Evolutionary conservation across 1,140 invertebrate species (phyloP), one percentile per base, ranked within the genome.

Genomic region (Mamestra configurata): DNA sequence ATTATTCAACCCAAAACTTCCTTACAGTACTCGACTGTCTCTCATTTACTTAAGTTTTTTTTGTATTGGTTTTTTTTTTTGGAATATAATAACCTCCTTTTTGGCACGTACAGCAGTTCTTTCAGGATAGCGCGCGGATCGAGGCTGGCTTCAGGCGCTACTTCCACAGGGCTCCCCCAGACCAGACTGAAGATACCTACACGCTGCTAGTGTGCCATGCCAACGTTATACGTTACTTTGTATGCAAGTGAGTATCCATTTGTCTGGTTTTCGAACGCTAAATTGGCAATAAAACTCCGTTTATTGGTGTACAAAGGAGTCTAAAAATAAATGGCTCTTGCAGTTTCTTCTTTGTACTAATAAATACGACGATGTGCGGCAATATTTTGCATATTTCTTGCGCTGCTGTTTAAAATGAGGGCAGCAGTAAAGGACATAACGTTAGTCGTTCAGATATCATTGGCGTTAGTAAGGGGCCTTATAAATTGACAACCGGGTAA

Each of bases 161-260:
- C 95, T 98, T 99, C 92, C 97, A 99, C 94, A 96, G 99, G 76
- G 99, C 99, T 20, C 95, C 96, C 66, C 96, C 97, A 1, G 94
- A 96, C 4, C 98, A 99, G 94, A 96, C 97, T 61, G 95, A 97
- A 77, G 98, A 99, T 91, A 97, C 97, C 6, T 99, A 98, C 92
- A 99, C 99, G 61, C 91, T 99, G 35, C 95, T 99, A 57, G 98
- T 99, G 5, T 99, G 99, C 83, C 99, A 99, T 95, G 99, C 98
- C 13, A 99, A 99, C 95, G 99, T 99, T 11, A 99, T 99, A 85
- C 95, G 99, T 78, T 99, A 99, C 95, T 99, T 99, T 95, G 97
- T 99, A 18, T 99, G 99, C 96, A 97, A 98, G 98, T 98, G 92
- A 95, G 92, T 94, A 55, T n/a, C 51, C 37, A 77, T 43, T 20